Evolutionary conservation across 2,113 vertebrate genomes (phyloP), one percentile per base, ranked within the genome.

Genomic region (Microcebus tavaratra): DNA sequence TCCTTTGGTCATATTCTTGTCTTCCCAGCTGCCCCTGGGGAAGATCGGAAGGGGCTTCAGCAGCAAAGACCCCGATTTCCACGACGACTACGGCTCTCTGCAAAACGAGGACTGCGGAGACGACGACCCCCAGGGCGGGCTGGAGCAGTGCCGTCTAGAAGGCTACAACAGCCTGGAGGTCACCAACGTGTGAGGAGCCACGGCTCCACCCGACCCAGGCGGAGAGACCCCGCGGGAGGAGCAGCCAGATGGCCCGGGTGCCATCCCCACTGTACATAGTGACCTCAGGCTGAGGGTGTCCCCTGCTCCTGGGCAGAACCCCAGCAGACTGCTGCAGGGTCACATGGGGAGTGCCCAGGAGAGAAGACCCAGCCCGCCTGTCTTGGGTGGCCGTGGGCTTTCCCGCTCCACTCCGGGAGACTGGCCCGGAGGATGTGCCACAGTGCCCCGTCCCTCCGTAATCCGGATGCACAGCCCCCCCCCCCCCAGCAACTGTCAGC

Each of bases 11-110:
- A 72, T 67, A 0, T 59, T 34, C 55, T 36, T 95, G 90, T 90
- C 82, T 91, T 39, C 93, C 23, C 97, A 99, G 99, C 98, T 99
- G 93, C 99, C 99, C n/a, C 73, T 99, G 81, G 99, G 99, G 61
- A 99, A 99, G 96, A 99, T 98, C 85, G 98, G 99, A 72, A 99
- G 99, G 95, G 98, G 98, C 5, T 98, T 98, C 78, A 97, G 97
- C 92, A 98, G 98, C 86, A 98, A 98, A 95, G 99, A 99, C 90
- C 83, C 98, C 0, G 97, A 97, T 5, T 98, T 97, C 92, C 98
- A 99, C 0, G 98, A 98, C 20, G 99, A 98, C 97, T 99, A 98
- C 0, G 98, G 98, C 92, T 99, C 99, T 9, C 98, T 99, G 61
- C 98, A 98, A 14, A 98, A 98, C 2, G 99, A 99, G 29, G 98